Conservation (phyloP, 2,797 vertebrate species). For the Myripristis murdjan region DNA sequence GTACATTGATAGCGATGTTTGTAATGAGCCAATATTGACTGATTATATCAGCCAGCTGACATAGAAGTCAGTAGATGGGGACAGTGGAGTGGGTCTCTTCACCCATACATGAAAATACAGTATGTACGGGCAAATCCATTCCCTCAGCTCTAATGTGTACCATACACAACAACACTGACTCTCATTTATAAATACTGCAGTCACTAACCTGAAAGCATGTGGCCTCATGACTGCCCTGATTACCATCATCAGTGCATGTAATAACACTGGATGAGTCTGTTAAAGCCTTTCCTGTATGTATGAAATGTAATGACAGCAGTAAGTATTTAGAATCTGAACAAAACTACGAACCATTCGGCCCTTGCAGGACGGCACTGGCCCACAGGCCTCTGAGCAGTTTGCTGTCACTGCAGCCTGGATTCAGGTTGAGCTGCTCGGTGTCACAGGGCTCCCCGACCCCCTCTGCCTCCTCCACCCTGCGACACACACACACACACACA, state of each 20-base stretch:
- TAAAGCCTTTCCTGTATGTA: background rate
- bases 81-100: no score
- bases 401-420: conserved; percentile 88
- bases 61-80: no score
- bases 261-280: background rate
- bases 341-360: conserved; percentile 85
- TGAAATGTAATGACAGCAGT: background rate
- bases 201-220: no score
- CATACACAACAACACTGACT: no score
- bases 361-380: conserved; percentile 90
- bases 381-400: conserved; percentile 91
- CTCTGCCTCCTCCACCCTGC: conserved; percentile 92
- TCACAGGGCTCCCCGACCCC: conserved; percentile 93
- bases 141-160: no score
- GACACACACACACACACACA: conserved; percentile 27
- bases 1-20: no score
- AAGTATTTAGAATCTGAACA: background rate
- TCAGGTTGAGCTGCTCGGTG: conserved; percentile 92
- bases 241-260: background rate
- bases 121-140: no score
- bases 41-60: no score
- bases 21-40: no score
- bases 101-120: no score
- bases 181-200: no score
- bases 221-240: no score